Base-by-base conservation (phyloP, 2,888 invertebrate genomes). In the Leistus spinibarbis region DNA sequence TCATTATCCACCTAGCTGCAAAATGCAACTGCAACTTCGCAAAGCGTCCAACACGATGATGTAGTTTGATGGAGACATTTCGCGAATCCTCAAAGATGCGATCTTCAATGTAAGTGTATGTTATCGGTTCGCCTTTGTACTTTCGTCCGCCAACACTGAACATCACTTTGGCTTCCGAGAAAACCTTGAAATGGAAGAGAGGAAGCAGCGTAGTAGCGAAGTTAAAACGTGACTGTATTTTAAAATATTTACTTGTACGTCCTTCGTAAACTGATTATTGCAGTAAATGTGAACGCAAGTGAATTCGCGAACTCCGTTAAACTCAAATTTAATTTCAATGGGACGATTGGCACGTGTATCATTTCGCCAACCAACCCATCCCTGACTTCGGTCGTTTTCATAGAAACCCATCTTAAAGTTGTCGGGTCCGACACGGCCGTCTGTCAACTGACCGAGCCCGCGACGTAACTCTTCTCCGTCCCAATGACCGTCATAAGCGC, bases 361-460 rank as follows among this genome's bases (percentile, higher is more conserved):
- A 84, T 94, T 94, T 81, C 91, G 89, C 97, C 97, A 97, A 0
- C 96, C 97, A 27, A 97, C 92, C 97, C 96, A 97, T 68, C 95
- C 94, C 81, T 93, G 93, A 10, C 87, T 87, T 77, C 82, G 80
- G 27, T 82, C 80, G 83, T 88, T 87, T 87, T 85, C 92, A 84
- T 90, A 90, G 81, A 89, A 89, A 77, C 90, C 88, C 81, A 88
- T 85, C 82, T 91, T 90, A 84, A 92, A 92, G 84, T 92, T 91
- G 79, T 93, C 93, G 0, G 92, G 92, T 0, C 94, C 95, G 78
- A 90, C 90, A 80, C 90, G 89, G 13, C 95, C 95, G 83, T 96
- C 95, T 10, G 93, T 93, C 79, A 97, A 88, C 83, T 95, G 94
- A 1, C 97, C 97, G 40, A 97, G 86, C 0, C 96, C 96, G 13